Conservation (phyloP, 2,888 invertebrate genomes). For the Melanotus villosus region DNA sequence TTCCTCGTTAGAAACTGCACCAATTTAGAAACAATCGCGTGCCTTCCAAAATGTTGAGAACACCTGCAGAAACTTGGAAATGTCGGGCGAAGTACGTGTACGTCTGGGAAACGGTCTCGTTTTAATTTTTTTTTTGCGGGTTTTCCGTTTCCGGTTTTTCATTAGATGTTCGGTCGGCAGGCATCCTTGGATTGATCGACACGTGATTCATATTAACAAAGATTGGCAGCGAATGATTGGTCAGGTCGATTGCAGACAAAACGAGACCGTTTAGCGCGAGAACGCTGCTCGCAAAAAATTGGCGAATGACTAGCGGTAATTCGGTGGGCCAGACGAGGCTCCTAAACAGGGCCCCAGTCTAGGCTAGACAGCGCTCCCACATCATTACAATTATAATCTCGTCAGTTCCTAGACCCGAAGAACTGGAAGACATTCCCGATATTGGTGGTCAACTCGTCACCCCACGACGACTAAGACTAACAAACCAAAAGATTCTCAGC, state of each 20-base stretch:
- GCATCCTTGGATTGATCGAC: not conserved
- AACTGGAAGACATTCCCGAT: not conserved
- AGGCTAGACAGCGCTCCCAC: constrained; percentile 56
- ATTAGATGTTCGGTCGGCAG: not conserved
- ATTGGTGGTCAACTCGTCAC: not conserved
- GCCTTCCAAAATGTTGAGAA: too few species aligned
- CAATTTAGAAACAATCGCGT: too few species aligned
- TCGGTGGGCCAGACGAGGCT: constrained; percentile 52
- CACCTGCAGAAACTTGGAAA: too few species aligned
- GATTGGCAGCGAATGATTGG: constrained; percentile 15
- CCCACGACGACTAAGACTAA: too few species aligned
- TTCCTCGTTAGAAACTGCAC: constrained; percentile 10
- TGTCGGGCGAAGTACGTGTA: too few species aligned
- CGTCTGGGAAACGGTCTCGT: too few species aligned
- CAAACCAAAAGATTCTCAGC: too few species aligned
- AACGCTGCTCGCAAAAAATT: constrained; percentile 61
- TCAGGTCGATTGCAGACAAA: constrained; percentile 44
- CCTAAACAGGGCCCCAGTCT: constrained; percentile 55
- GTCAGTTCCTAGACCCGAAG: constrained; percentile 61
- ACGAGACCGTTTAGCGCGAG: constrained; percentile 59
- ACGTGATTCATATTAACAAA: constrained; percentile 2
- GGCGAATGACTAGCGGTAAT: constrained; percentile 61
- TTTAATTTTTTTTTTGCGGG: too few species aligned
- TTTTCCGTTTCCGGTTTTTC: not conserved
- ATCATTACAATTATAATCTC: constrained; percentile 55